phyloP scores from a whole-genome alignment of 2,888 invertebrate species.

The Beris chalybata region DNA sequence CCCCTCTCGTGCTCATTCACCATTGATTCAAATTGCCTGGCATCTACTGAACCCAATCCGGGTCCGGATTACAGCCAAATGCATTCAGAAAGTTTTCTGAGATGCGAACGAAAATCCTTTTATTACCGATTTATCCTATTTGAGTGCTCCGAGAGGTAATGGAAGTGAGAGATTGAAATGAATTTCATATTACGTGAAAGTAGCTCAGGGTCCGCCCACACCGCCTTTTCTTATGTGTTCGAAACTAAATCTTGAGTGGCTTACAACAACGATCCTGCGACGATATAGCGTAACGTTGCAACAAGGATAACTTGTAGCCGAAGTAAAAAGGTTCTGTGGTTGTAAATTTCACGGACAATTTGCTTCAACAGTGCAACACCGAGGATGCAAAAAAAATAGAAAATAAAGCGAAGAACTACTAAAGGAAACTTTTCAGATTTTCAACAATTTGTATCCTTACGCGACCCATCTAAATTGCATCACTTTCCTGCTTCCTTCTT shows the following conservation, averaged over 20 bases:
- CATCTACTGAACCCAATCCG: constrained; percentile 11
- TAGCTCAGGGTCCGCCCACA: background rate
- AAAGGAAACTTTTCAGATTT: constrained; percentile 36
- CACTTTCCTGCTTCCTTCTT: constrained; percentile 11
- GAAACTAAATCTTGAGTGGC: constrained; percentile 27
- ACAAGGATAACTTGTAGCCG: constrained; percentile 22
- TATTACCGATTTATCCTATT: constrained; percentile 37
- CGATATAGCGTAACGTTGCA: constrained; percentile 9
- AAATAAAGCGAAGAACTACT: constrained; percentile 4
- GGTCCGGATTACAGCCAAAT: constrained; percentile 15
- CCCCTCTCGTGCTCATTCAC: background rate
- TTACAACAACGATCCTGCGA: background rate
- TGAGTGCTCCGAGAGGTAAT: constrained; percentile 32
- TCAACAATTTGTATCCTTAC: constrained; percentile 35
- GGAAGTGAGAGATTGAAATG: constrained; percentile 37
- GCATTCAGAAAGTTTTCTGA: constrained; percentile 29
- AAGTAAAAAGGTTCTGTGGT: constrained; percentile 37
- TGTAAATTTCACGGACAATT: constrained; percentile 39
- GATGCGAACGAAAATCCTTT: constrained; percentile 34
- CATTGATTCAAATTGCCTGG: constrained; percentile 1
- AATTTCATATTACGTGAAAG: constrained; percentile 22
- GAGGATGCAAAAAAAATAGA: background rate
- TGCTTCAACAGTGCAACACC: constrained; percentile 24
- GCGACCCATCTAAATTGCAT: constrained; percentile 30
- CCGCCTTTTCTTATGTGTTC: too few relatives aligned